Evolutionary conservation across 23 tunicate species (phyloP).

Genomic region (Clavelina lepadiformis): DNA sequence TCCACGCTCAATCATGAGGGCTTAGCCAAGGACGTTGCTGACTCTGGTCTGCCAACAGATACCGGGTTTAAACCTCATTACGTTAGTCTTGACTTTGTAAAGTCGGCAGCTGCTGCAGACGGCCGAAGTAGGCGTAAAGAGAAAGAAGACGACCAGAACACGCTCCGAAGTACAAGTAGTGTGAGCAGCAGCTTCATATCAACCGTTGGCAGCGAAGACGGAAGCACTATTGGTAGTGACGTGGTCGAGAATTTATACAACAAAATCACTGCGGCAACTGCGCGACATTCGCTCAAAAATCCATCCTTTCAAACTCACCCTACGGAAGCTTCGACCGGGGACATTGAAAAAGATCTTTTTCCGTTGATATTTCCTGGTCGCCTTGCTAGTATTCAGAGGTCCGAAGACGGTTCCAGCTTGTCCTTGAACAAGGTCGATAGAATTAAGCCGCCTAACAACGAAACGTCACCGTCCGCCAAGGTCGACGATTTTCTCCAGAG

Average conservation of each 20-base stretch:
- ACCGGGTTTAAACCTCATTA: slow-evolving; percentile 25
- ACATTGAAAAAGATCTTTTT: slow-evolving; percentile 46
- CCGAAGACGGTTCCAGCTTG: neutral
- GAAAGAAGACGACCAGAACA: slow-evolving; percentile 12
- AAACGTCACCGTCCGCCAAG: neutral
- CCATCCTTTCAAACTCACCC: neutral
- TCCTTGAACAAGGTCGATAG: neutral
- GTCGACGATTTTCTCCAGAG: slow-evolving; percentile 12
- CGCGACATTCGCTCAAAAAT: slow-evolving; percentile 12
- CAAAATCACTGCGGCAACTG: slow-evolving; percentile 31
- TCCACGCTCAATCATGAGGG: slow-evolving; percentile 45
- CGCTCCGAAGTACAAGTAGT: slow-evolving; percentile 40
- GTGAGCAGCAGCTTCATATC: slow-evolving; percentile 60
- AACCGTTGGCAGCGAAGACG: slow-evolving; percentile 47
- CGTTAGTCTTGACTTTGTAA: slow-evolving; percentile 58
- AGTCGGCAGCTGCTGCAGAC: slow-evolving; percentile 48
- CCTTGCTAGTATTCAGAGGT: neutral
- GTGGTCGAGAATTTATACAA: slow-evolving; percentile 53
- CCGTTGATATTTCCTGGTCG: slow-evolving; percentile 55
- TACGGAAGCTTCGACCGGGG: slow-evolving; percentile 34
- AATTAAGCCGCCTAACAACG: neutral
- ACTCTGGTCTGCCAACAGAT: neutral
- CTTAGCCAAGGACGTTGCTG: neutral
- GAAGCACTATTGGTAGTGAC: slow-evolving; percentile 63
- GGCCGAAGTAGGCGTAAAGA: slow-evolving; percentile 5